Evolutionary conservation across 2,888 invertebrate species (phyloP), one percentile per base, ranked within the genome.

Genomic region (Strigamia maritima): DNA sequence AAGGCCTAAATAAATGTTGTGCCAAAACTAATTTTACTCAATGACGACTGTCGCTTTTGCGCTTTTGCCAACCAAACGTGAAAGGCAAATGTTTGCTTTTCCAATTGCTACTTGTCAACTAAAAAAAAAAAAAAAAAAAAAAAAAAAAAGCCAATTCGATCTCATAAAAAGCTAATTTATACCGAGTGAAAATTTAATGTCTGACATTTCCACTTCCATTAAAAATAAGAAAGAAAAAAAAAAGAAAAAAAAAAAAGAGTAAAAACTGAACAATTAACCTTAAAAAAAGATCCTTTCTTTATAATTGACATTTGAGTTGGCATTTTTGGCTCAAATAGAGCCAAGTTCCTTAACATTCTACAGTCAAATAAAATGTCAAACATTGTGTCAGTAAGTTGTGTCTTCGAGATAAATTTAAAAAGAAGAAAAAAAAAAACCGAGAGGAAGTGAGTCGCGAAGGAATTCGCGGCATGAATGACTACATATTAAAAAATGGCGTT

Each of bases 381-480:
- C 70, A 70, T 70, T 70, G 60, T 65, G 60, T n/a, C 60, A 44
- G 44, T n/a, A n/a, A 44, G 44, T 44, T 44, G 54, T 54, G 54
- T 28, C 14, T 70, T 70, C 60, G 10, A 70, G 24, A 26, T 26
- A 12, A 28, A 26, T 28, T 70, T 70, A 16, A 70, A 70, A 70
- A 70, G 3, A 14, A 40, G 14, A 40, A 49, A 2, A 49, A 49
- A 19, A 19, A 49, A 49, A 49, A 16, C 6, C 35, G 10, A n/a
- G 19, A 54, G 70, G 70, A 70, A 70, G 70, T 70, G 28, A 70
- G 10, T 70, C 60, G 22, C 7, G 22, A 6, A 65, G 60, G 60
- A 65, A 65, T 65, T 1, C 24, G 10, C 19, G 24, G 60, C 60
- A 65, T 24, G 60, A 70, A 28, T 70, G 70, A 28, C 70, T 26